Evolutionary conservation across 1,140 invertebrate genomes (phyloP), one percentile per base, ranked within the genome.

Genomic region (Trichomalopsis sarcophagae): DNA sequence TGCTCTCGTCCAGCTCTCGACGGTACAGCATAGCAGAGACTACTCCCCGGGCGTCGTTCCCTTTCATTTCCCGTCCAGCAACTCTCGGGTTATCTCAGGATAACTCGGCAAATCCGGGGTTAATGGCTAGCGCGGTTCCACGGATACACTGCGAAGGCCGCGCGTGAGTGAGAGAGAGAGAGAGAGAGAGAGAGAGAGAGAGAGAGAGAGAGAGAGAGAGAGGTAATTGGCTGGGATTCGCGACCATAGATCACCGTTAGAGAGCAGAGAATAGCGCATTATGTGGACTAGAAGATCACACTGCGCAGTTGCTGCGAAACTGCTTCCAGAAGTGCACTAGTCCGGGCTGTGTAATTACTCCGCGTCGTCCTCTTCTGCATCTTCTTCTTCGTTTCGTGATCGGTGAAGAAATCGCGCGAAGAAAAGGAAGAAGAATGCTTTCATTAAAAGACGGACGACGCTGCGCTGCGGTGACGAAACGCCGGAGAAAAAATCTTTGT

Each of bases 311-410:
- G 84, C 27, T 76, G 77, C 85, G 21, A 17, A 86, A 81, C 85
- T 88, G 87, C 80, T 84, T 89, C 89, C 91, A 77, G n/a, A 90
- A 91, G 89, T 91, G 89, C 88, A 90, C 87, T 91, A 87, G 88
- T 21, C 55, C 55, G 7, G 88, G 89, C n/a, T 27, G 23, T 27
- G 23, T 92, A 92, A 92, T 92, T 91, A 91, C 91, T 87, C 88
- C 78, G 74, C 33, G 36, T 36, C 33, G 33, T 36, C 4, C 3
- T 36, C 33, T 3, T 36, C 33, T 36, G 0, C 33, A 0, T 36
- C 3, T 36, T 36, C 73, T 75, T 27, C 73, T 33, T 33, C 33
- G 3, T 40, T 75, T 75, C 36, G 36, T 21, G 73, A 36, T 40
- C 30, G 73, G 36, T 11, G 27, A 62, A 36, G 36, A 44, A 40